These are phyloP conservation scores for Acromyrmex echinatior DNA, from an alignment of 1,140 invertebrate genomes.

Conservation along the genomic window DNA sequence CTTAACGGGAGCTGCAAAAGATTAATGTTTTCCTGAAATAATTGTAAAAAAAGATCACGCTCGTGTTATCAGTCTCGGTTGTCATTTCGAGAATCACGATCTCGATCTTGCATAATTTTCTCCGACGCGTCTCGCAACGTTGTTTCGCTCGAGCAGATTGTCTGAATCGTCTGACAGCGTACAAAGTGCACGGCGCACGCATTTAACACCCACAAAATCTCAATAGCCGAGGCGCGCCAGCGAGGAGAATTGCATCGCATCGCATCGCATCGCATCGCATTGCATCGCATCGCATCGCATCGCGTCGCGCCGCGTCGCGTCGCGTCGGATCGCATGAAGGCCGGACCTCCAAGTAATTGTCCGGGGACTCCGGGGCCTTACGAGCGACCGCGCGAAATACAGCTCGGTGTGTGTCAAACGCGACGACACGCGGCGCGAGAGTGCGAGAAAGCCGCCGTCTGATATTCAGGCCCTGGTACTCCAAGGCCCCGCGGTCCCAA, in stretches of 20 bases:
- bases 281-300: conserved; percentile 4
- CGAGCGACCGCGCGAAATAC: conserved; percentile 55
- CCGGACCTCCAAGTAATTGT: conserved; percentile 54
- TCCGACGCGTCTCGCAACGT: not conserved
- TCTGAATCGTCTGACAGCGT: not conserved
- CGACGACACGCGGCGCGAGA: conserved; percentile 33
- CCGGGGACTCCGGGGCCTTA: not conserved
- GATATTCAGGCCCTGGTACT: conserved; percentile 64
- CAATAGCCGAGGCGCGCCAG: conserved; percentile 24
- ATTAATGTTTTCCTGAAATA: not conserved
- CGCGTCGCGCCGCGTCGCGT: conserved; percentile 5
- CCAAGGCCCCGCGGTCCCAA: conserved; percentile 67
- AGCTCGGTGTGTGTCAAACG: conserved; percentile 40
- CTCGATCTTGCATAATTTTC: conserved; percentile 26
- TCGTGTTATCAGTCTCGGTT: not conserved
- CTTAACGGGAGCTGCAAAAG: not conserved
- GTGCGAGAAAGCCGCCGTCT: conserved; percentile 33
- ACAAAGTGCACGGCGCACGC: not conserved
- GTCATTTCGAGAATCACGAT: not conserved
- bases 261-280: not conserved
- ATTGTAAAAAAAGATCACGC: not conserved
- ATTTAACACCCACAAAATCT: conserved; percentile 42
- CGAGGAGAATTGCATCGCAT: conserved; percentile 45
- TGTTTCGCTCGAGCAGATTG: not conserved
- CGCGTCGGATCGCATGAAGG: conserved; percentile 45